Conservation (phyloP, 2,888 invertebrate species). For the Apoderus coryli region DNA sequence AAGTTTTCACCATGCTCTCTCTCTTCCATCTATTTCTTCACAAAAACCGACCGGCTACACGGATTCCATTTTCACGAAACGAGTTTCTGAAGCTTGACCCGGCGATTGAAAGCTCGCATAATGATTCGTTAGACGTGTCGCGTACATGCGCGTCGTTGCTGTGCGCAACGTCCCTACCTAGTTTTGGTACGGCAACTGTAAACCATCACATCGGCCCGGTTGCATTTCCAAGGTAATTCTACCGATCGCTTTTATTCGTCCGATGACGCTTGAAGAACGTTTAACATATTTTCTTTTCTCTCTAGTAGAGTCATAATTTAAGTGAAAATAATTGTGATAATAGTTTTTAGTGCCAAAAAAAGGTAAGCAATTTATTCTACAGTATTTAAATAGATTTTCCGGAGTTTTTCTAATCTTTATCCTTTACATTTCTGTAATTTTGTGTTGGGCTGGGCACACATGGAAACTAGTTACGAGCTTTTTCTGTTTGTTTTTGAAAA, state of each 20-base stretch:
- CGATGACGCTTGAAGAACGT: constrained; percentile 28
- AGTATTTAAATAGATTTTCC: too few species aligned
- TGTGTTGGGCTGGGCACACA: constrained; percentile 10
- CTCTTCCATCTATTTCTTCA: constrained; percentile 34
- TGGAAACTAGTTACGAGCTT: constrained; percentile 19
- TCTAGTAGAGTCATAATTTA: constrained; percentile 27
- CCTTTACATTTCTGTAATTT: too few species aligned
- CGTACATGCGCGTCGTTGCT: constrained; percentile 20
- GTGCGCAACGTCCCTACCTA: constrained; percentile 26
- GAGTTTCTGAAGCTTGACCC: constrained; percentile 26
- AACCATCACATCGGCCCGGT: too few species aligned
- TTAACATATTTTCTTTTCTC: constrained; percentile 29
- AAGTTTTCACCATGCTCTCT: constrained; percentile 35
- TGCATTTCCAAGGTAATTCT: too few species aligned
- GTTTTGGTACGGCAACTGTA: constrained; percentile 9
- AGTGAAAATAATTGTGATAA: constrained; percentile 35
- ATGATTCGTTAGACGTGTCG: constrained; percentile 23
- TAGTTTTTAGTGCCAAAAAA: constrained; percentile 35
- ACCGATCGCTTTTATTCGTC: too few species aligned
- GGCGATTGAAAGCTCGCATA: constrained; percentile 21
- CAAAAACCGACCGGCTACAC: constrained; percentile 24
- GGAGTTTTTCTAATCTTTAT: too few species aligned
- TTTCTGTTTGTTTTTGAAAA: constrained; percentile 16
- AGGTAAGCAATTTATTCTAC: constrained; percentile 27
- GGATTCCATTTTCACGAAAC: constrained; percentile 24